These are phyloP conservation scores for Nycticorax nycticorax DNA, from an alignment of 2,113 vertebrate genomes.

Conservation along the genomic window DNA sequence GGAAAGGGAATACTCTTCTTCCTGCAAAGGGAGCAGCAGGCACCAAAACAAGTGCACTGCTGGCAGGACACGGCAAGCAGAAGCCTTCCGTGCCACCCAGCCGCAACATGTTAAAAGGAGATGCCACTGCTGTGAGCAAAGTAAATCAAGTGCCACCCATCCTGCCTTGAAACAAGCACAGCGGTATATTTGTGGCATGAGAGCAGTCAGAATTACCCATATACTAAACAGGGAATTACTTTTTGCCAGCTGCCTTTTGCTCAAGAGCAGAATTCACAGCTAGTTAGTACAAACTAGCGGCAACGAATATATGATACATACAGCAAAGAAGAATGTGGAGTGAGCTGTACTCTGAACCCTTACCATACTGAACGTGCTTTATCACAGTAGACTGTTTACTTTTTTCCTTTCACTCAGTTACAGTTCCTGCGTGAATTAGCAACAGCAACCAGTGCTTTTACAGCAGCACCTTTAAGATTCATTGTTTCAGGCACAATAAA, in stretches of 20 bases:
- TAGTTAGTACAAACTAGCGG: not conserved
- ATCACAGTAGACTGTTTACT: not conserved
- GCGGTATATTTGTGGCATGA: not conserved
- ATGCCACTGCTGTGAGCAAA: not conserved
- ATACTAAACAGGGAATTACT: not conserved
- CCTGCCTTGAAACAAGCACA: not conserved
- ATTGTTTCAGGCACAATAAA: not conserved
- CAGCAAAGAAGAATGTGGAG: not conserved
- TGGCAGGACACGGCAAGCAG: not conserved
- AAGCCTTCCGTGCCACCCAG: not conserved
- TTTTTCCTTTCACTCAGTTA: not conserved
- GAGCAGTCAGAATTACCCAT: not conserved
- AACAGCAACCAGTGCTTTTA: not conserved
- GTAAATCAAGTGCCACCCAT: not conserved
- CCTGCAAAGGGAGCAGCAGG: not conserved
- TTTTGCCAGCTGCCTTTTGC: not conserved
- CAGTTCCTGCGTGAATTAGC: not conserved
- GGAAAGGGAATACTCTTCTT: not conserved
- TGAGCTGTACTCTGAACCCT: not conserved
- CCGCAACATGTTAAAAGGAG: not conserved
- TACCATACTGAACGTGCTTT: not conserved
- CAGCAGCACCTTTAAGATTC: not conserved
- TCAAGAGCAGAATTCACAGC: not conserved
- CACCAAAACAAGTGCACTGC: not conserved
- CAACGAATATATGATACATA: not conserved